Evolutionary conservation across 2,113 vertebrate genomes (phyloP).

Genomic region (Seriola quinqueradiata): DNA sequence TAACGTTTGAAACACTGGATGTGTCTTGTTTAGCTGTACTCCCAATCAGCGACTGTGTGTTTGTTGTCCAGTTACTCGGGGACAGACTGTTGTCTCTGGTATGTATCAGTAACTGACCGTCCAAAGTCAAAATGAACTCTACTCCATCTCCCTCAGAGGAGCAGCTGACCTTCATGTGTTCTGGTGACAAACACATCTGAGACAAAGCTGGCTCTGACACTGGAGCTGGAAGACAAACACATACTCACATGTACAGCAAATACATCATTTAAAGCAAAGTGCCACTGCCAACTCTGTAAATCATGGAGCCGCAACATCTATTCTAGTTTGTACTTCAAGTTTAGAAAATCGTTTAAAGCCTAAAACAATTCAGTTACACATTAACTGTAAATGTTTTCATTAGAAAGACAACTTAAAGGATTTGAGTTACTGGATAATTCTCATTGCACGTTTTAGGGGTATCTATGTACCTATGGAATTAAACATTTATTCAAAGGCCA

Average conservation of each 20-base stretch:
- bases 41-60: background rate
- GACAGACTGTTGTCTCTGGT: background rate
- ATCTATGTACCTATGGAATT: too few species aligned
- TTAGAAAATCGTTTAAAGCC: too few species aligned
- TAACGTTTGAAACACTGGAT: background rate
- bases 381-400: background rate
- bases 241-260: background rate
- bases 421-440: too few species aligned
- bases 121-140: conserved; percentile 40
- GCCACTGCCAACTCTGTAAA: too few species aligned
- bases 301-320: too few species aligned
- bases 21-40: background rate
- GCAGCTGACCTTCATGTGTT: conserved; percentile 42
- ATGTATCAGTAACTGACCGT: background rate
- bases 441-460: too few species aligned
- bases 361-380: background rate
- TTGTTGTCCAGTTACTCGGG: background rate
- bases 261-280: background rate
- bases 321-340: too few species aligned
- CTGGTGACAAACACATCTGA: conserved; percentile 55
- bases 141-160: conserved; percentile 35
- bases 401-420: too few species aligned
- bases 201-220: conserved; percentile 50
- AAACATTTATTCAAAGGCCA: too few species aligned
- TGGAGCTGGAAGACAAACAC: conserved; percentile 36